Percentiles rank a stretch among this genome's conserved stretches.
phyloP scores from a whole-genome alignment of 2,113 vertebrate species.

The Camelus dromedarius region DNA sequence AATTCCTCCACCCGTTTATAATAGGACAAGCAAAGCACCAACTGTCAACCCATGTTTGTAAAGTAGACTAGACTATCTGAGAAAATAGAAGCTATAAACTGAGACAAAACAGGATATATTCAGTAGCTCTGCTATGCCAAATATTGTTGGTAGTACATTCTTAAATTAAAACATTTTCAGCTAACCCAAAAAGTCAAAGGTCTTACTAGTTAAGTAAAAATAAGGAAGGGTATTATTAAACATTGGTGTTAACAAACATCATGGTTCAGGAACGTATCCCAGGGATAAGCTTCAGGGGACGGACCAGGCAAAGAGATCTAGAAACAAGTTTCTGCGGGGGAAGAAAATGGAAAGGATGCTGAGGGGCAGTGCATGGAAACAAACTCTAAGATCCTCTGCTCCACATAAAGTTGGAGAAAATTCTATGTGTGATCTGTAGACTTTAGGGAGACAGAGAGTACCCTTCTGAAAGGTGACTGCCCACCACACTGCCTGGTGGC shows the following conservation, averaged over 20 bases:
- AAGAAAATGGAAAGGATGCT: background rate
- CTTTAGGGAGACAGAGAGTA: background rate
- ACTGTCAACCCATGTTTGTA: background rate
- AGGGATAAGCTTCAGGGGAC: background rate
- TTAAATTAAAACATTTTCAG: background rate
- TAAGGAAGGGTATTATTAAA: background rate
- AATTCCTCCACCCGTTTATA: background rate
- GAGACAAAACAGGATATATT: background rate
- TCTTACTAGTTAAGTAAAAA: constrained; percentile 3
- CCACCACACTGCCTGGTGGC: background rate
- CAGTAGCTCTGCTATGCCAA: background rate
- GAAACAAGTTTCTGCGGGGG: background rate
- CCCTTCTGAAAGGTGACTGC: background rate
- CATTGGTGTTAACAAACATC: background rate
- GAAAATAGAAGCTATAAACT: background rate
- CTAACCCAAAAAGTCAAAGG: background rate
- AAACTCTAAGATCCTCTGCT: background rate
- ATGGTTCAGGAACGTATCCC: background rate
- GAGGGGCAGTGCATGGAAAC: background rate
- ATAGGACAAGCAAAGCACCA: constrained; percentile 18
- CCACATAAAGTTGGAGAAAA: background rate
- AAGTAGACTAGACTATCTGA: constrained; percentile 25
- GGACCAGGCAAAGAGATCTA: background rate
- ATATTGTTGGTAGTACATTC: background rate
- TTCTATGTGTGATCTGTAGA: background rate